Base-by-base conservation (phyloP, 1,140 invertebrate genomes). In the Berghia stephanieae region DNA sequence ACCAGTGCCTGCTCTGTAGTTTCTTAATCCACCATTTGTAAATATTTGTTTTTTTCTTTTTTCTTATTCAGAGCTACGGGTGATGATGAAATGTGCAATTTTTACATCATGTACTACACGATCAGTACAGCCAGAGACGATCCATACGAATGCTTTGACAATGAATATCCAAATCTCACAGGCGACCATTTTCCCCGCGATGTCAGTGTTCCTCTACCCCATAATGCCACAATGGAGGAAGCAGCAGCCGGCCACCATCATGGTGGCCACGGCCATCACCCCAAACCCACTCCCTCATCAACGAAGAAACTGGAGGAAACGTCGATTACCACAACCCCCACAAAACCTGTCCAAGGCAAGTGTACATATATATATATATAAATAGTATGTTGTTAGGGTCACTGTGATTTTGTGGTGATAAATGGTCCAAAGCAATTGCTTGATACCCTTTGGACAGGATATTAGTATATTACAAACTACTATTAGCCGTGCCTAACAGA, bases 41-140 rank as follows among this genome's bases (percentile, higher is more conserved):
- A n/a, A 34, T 38, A 24, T 10, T 16, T 72, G 24, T 40, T 55
- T 40, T 3, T 49, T 60, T 42, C 36, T 34, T 38, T 57, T 52
- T 69, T n/a, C 46, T 40, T 66, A 81, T 75, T 66, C 87, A 95
- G 95, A 0, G 88, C 93, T 8, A 98, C 97, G 21, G 95, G 95
- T 82, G 92, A 94, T 31, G 96, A 99, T 87, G 98, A 99, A 91
- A 99, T 99, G 98, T 99, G 98, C 91, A 99, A 99, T 90, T 99
- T 99, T 89, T 99, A 99, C 90, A 89, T 99, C 27, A 98, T 99
- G 96, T 99, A 98, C 90, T 99, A 96, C 90, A 95, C 97, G 0
- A 92, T 90, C 31, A 43, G 96, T 38, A 92, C 79, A n/a, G 83
- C 75, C 4, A 70, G 71, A 24, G 66, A 75, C 0, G 68, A 75